Base-by-base conservation (phyloP, 1,140 invertebrate species). In the Sarcophaga bullata region DNA sequence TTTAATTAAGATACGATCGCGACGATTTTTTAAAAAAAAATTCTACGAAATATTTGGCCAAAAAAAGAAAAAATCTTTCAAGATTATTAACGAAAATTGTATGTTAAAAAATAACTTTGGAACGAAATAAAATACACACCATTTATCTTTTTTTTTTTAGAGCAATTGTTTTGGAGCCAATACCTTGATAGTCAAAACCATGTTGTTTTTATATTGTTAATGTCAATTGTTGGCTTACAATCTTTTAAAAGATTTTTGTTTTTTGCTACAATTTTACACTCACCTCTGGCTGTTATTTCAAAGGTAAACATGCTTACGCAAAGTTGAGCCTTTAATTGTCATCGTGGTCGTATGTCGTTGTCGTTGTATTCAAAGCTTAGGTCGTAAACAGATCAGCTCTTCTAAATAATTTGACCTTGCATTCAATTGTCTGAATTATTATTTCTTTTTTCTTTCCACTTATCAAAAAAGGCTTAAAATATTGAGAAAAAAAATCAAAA, bases 81-180 rank as follows among this genome's bases (percentile, higher is more conserved):
- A 4, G 4, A 37, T 37, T 37, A 37, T 37, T 37, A 37, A 37
- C 25, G 25, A 37, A 37, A 37, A 37, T n/a, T 37, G 25, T 4
- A 2, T 1, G 25, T 37, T 37, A 4, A 37, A 37, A 37, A 37
- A 4, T 4, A 37, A 37, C 4, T 37, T 37, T 37, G 25, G 25
- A 2, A 37, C 25, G 25, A 37, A 37, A 37, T 37, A 37, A 37
- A 37, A 37, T 37, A n/a, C 25, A 37, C 17, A n/a, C 15, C 17
- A 68, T 68, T 68, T 68, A 17, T 68, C 62, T 25, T 19, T 6
- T 7, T 9, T 68, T 19, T 19, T 58, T 37, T 37, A 37, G 25
- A 37, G 54, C 54, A 68, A 68, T 68, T 68, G 62, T 68, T 68
- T 68, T n/a, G n/a, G n/a, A 68, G 19, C n/a, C 62, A 68, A 68